These are phyloP conservation scores for Melopsittacus undulatus DNA, from an alignment of 2,797 vertebrate genomes.

Conservation along the genomic window DNA sequence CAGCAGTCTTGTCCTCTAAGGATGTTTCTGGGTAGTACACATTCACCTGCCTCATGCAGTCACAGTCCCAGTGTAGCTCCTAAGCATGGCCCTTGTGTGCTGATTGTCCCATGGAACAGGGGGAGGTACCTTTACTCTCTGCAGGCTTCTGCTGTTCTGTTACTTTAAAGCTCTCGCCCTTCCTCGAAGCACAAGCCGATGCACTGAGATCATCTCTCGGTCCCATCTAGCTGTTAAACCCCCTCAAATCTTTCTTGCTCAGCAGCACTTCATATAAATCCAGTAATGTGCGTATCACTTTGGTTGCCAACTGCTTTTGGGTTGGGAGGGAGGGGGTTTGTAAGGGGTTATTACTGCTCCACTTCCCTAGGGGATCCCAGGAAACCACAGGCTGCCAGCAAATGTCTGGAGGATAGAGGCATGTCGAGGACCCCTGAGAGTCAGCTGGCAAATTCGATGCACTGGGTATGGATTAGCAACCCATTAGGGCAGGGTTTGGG, in stretches of 20 bases:
- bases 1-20: not conserved
- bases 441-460: conserved; percentile 27
- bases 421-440: not conserved
- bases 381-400: conserved; percentile 24
- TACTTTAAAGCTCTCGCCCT: conserved; percentile 30
- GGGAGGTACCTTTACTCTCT: not conserved
- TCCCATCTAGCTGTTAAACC: conserved; percentile 68
- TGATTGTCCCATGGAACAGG: not conserved
- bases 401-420: not conserved
- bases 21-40: not conserved
- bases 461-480: conserved; percentile 52
- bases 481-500: conserved; percentile 31
- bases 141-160: not conserved
- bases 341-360: not conserved
- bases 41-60: rapidly evolving
- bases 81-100: rapidly evolving
- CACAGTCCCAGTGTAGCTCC: rapidly evolving
- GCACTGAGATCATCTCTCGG: conserved; percentile 70
- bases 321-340: not conserved
- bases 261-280: conserved; percentile 74
- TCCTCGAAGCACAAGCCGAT: conserved; percentile 31
- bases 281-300: conserved; percentile 57
- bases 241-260: conserved; percentile 69
- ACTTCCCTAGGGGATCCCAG: not conserved
- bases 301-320: conserved; percentile 55